phyloP scores from a whole-genome alignment of 2,797 vertebrate genomes.

The Sciurus carolinensis region DNA sequence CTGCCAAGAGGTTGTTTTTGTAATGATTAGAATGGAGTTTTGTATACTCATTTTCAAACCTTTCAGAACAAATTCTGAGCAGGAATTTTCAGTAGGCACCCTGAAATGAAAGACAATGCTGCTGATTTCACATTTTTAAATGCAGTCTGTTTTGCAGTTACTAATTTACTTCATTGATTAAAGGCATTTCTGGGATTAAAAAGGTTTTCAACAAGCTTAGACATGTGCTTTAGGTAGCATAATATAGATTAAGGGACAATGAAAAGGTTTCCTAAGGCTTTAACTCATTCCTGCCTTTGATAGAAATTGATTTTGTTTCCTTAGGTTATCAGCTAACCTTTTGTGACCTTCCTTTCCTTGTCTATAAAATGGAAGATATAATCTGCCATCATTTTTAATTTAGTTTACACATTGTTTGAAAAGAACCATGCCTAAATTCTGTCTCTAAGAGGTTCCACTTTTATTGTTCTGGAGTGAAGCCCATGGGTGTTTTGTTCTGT shows the following conservation, averaged over 20 bases:
- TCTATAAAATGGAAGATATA: slow-evolving; percentile 3
- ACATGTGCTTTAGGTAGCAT: background rate
- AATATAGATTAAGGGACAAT: background rate
- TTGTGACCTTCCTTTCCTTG: background rate
- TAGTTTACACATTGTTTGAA: background rate
- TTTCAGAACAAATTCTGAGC: background rate
- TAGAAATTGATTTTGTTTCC: background rate
- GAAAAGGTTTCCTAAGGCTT: background rate
- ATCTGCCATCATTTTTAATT: background rate
- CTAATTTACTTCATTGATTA: background rate
- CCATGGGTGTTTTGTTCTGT: background rate
- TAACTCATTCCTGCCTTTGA: background rate
- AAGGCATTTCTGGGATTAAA: background rate
- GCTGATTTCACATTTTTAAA: background rate
- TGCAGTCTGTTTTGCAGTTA: background rate
- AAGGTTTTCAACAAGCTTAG: background rate
- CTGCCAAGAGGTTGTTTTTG: background rate
- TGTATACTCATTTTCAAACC: background rate
- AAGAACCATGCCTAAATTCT: background rate
- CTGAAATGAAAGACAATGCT: background rate
- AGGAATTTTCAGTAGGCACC: background rate
- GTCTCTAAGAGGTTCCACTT: background rate
- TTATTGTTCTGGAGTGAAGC: background rate
- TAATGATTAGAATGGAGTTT: background rate
- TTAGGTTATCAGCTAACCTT: background rate